Conservation (phyloP, 2,113 vertebrate genomes). For the Chlorocebus sabaeus region DNA sequence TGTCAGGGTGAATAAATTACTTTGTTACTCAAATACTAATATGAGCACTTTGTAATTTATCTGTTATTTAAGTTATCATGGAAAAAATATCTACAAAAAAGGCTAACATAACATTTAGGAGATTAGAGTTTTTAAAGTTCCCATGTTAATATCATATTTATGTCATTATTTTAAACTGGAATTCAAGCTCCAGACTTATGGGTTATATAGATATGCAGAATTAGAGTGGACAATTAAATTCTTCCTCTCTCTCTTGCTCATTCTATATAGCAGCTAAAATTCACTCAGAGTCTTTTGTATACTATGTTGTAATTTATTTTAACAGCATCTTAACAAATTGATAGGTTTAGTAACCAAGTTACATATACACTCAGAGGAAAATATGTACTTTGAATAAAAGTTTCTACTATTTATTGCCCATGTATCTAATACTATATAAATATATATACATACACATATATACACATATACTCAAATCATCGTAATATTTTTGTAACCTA, state of each 20-base stretch:
- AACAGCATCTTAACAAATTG: background rate
- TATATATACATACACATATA: background rate
- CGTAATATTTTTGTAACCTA: background rate
- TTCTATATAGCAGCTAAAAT: background rate
- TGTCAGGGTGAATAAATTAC: background rate
- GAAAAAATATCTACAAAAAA: background rate
- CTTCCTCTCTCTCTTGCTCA: background rate
- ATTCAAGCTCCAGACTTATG: background rate
- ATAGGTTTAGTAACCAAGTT: background rate
- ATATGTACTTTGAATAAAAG: background rate
- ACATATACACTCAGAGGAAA: background rate
- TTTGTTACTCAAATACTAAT: constrained; percentile 41
- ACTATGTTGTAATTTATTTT: background rate
- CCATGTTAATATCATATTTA: background rate
- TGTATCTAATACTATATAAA: background rate
- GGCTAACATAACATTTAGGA: background rate
- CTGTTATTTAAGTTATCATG: background rate
- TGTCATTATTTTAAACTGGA: background rate
- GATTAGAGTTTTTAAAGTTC: background rate
- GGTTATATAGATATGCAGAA: background rate
- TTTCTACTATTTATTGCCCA: background rate
- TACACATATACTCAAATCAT: background rate
- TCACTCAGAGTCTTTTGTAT: background rate
- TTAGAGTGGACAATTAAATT: background rate
- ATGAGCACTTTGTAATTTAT: background rate